Evolutionary conservation across 2,113 vertebrate species (phyloP).

Genomic region (Condylura cristata): DNA sequence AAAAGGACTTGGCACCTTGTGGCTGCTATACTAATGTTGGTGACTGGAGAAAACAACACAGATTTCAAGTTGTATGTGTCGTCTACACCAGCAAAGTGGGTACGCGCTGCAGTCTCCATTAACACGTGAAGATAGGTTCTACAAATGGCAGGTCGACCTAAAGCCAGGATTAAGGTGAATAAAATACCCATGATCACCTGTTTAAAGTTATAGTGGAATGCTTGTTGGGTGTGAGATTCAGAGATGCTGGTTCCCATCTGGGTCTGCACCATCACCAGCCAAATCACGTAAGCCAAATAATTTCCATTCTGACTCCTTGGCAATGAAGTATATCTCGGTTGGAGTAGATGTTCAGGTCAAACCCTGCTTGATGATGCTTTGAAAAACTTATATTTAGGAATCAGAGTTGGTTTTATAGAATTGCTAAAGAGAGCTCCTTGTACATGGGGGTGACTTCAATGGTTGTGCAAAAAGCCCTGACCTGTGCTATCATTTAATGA

Average conservation of each 20-base stretch:
- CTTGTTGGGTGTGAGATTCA: neutral
- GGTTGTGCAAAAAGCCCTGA: neutral
- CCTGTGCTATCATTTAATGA: neutral
- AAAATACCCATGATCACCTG: neutral
- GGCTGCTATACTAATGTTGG: neutral
- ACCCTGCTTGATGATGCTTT: neutral
- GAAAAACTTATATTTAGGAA: neutral
- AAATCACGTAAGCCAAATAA: neutral
- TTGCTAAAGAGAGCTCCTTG: neutral
- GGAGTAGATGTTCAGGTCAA: conserved; percentile 2
- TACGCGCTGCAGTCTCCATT: fast-evolving
- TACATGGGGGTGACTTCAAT: neutral
- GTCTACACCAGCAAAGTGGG: neutral
- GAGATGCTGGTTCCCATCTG: neutral
- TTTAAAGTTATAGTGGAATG: neutral
- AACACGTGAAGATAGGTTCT: neutral
- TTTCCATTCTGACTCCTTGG: conserved; percentile 4
- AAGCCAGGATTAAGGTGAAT: neutral
- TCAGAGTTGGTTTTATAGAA: neutral
- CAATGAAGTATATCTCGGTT: neutral
- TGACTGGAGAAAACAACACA: neutral
- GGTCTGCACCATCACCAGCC: neutral
- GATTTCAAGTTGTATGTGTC: neutral
- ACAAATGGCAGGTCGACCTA: neutral
- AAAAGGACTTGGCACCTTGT: neutral